A percentile compares a stretch with the other conserved stretches of the same genome.
Conservation (phyloP, 1,140 invertebrate species). For the Drosophila trapezifrons region DNA sequence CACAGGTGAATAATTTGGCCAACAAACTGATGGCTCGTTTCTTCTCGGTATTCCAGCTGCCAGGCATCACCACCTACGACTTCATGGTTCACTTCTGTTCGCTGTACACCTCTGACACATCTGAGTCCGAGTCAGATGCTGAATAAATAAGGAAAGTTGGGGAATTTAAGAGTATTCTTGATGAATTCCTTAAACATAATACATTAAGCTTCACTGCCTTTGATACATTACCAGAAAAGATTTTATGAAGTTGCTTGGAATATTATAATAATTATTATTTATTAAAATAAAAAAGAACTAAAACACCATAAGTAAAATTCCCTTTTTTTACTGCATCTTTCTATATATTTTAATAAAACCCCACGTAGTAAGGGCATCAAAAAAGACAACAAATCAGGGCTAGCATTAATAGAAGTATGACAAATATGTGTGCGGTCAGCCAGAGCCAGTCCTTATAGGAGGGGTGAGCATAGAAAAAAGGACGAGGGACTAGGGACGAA, state of each 20-base stretch:
- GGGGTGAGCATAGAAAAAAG: not conserved
- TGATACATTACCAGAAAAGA: too few species aligned
- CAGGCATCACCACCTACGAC: not conserved
- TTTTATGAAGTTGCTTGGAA: not conserved
- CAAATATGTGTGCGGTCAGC: slow-evolving; percentile 57
- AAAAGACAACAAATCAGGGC: slow-evolving; percentile 11
- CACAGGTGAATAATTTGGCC: slow-evolving; percentile 1
- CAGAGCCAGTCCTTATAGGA: not conserved
- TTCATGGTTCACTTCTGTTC: slow-evolving; percentile 35
- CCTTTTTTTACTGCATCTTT: not conserved
- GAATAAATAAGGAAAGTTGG: not conserved
- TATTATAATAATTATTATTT: too few species aligned
- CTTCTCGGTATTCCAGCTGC: not conserved
- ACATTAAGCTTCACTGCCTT: too few species aligned
- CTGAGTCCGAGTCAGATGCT: not conserved
- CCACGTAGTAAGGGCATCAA: slow-evolving; percentile 2
- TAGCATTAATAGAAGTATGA: slow-evolving; percentile 34
- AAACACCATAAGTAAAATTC: not conserved
- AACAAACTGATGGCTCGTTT: slow-evolving; percentile 18
- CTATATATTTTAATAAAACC: not conserved
- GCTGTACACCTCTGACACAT: not conserved
- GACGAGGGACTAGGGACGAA: not conserved
- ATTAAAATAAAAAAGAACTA: too few species aligned
- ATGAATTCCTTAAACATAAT: not conserved
- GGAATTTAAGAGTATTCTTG: not conserved